A percentile compares a stretch with the other conserved stretches of the same genome.
Evolutionary conservation across 2,888 invertebrate species (phyloP).

Genomic region (Odontocolon sp.): DNA sequence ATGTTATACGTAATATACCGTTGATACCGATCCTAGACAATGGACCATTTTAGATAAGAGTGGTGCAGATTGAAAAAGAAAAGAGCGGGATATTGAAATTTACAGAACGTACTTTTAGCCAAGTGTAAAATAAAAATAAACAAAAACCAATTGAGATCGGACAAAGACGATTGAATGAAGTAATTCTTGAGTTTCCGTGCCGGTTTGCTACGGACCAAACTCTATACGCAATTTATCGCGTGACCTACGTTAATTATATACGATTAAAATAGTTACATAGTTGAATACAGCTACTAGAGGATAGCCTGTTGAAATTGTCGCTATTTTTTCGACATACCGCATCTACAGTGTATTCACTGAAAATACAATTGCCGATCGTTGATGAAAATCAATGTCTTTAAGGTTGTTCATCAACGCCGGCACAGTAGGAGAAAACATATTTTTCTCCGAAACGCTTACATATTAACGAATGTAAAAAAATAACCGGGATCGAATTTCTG

Average conservation of each 20-base stretch:
- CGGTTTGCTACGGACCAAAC: constrained; percentile 7
- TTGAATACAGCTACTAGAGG: not conserved
- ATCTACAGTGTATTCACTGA: no score
- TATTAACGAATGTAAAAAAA: not conserved
- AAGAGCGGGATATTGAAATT: not conserved
- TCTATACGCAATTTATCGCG: constrained; percentile 42
- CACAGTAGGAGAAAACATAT: no score
- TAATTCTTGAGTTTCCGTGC: constrained; percentile 3
- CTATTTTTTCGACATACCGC: no score
- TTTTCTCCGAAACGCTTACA: not conserved
- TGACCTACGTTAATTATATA: constrained; percentile 33
- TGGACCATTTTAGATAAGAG: no score
- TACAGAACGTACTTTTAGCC: not conserved
- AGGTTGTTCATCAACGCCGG: no score
- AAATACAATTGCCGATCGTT: no score
- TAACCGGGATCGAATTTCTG: no score
- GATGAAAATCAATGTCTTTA: no score
- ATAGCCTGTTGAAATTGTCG: no score
- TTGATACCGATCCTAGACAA: no score
- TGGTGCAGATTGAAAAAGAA: no score
- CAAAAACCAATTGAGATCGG: not conserved
- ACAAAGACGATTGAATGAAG: constrained; percentile 9
- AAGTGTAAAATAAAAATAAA: constrained; percentile 6
- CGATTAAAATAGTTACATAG: not conserved
- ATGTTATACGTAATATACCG: no score